phyloP scores from a whole-genome alignment of 2,797 vertebrate genomes.

The Sylvilagus floridanus region DNA sequence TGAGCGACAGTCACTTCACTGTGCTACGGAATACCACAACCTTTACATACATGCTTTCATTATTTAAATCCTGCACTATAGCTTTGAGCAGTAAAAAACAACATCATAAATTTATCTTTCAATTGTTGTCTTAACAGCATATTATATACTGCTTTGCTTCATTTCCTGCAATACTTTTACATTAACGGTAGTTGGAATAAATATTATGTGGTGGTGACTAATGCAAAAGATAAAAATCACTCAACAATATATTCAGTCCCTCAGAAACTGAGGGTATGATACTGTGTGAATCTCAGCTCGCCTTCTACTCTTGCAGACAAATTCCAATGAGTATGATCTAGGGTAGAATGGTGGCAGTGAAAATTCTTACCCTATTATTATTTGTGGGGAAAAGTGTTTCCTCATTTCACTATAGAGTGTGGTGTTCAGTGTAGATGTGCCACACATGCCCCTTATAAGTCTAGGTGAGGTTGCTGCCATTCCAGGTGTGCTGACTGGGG shows the following conservation, averaged over 20 bases:
- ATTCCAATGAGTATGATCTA: background rate
- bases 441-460: background rate
- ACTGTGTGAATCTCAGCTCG: background rate
- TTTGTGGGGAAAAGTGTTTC: background rate
- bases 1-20: too few relatives aligned
- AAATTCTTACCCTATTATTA: too few relatives aligned
- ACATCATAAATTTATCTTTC: conserved; percentile 19
- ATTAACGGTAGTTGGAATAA: conserved; percentile 51
- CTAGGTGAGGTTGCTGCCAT: background rate
- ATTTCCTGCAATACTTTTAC: conserved; percentile 74
- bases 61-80: conserved; percentile 54
- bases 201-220: conserved; percentile 64
- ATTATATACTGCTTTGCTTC: conserved; percentile 28
- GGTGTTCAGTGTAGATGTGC: background rate
- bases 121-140: background rate
- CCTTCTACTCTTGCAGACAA: conserved; percentile 53
- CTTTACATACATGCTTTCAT: background rate
- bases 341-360: background rate
- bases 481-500: background rate
- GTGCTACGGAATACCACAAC: too few relatives aligned
- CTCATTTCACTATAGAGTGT: too few relatives aligned
- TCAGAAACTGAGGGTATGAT: background rate
- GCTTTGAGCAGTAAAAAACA: conserved; percentile 35
- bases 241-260: background rate
- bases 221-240: conserved; percentile 37